Conservation (phyloP, 2,797 vertebrate genomes). For the Parauchenoglanis ngamensis region DNA sequence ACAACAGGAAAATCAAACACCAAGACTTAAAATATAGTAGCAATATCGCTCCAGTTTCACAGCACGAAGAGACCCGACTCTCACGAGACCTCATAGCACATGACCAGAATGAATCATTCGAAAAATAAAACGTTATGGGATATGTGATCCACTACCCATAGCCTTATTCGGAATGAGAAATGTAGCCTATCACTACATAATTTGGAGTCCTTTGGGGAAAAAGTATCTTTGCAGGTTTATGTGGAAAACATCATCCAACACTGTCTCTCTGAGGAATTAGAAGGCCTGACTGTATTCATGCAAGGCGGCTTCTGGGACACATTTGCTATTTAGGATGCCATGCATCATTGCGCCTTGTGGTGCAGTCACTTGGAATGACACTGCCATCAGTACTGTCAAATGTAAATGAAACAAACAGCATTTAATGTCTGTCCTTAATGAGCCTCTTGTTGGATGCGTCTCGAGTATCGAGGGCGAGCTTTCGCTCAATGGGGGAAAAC, state of each 20-base stretch:
- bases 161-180: conserved; percentile 46
- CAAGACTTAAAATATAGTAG: conserved; percentile 27
- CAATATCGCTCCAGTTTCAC: conserved; percentile 7
- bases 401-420: conserved; percentile 59
- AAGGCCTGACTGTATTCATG: conserved; percentile 31
- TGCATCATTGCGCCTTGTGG: conserved; percentile 55
- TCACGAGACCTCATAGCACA: neutral
- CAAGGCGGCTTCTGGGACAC: conserved; percentile 28
- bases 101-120: conserved; percentile 26
- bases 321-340: conserved; percentile 54
- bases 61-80: conserved; percentile 17
- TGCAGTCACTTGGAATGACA: conserved; percentile 58
- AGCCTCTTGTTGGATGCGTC: conserved; percentile 55
- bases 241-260: conserved; percentile 27
- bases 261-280: conserved; percentile 42
- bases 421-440: conserved; percentile 56
- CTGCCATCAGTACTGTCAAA: conserved; percentile 46
- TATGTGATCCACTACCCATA: neutral
- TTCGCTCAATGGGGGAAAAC: conserved; percentile 39
- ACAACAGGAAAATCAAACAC: conserved; percentile 20
- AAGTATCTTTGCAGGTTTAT: neutral
- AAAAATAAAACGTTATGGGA: conserved; percentile 18
- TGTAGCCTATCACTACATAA: conserved; percentile 34
- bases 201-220: conserved; percentile 25
- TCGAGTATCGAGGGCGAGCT: conserved; percentile 39